These are phyloP conservation scores for Oligia latruncula DNA, from an alignment of 2,888 invertebrate genomes.

Conservation along the genomic window DNA sequence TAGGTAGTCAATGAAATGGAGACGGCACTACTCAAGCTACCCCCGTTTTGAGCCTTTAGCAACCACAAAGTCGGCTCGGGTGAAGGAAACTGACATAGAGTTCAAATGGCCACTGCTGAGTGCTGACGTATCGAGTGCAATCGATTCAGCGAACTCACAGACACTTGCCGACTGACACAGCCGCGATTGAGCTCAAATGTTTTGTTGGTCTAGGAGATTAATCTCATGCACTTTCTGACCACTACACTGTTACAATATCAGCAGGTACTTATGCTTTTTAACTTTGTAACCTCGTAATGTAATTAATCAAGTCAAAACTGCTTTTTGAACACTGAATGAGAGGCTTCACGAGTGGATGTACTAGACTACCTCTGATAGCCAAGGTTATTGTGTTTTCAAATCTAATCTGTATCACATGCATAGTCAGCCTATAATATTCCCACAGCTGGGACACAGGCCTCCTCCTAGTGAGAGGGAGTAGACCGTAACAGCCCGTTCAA, in stretches of 20 bases:
- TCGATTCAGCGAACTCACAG: conserved; percentile 9
- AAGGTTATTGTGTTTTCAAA: neutral
- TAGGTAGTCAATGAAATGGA: neutral
- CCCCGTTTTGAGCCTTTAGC: too few relatives aligned
- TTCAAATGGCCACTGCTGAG: conserved; percentile 31
- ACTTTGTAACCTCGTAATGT: neutral
- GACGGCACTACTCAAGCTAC: neutral
- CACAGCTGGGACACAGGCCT: too few relatives aligned
- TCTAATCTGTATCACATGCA: neutral
- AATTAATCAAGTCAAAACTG: neutral
- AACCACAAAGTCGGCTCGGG: conserved; percentile 10
- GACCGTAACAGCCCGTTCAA: too few relatives aligned
- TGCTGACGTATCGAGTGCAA: conserved; percentile 36
- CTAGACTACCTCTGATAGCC: neutral
- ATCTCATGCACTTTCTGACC: neutral
- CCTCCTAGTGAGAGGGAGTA: too few relatives aligned
- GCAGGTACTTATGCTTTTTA: neutral
- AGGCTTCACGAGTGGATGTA: neutral
- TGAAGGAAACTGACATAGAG: conserved; percentile 11
- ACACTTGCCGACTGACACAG: neutral
- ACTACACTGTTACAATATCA: neutral
- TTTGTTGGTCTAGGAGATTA: neutral
- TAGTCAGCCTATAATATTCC: too few relatives aligned
- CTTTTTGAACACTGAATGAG: neutral
- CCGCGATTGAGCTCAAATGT: neutral